phyloP scores from a whole-genome alignment of 2,797 vertebrate species.

The Manis pentadactyla region DNA sequence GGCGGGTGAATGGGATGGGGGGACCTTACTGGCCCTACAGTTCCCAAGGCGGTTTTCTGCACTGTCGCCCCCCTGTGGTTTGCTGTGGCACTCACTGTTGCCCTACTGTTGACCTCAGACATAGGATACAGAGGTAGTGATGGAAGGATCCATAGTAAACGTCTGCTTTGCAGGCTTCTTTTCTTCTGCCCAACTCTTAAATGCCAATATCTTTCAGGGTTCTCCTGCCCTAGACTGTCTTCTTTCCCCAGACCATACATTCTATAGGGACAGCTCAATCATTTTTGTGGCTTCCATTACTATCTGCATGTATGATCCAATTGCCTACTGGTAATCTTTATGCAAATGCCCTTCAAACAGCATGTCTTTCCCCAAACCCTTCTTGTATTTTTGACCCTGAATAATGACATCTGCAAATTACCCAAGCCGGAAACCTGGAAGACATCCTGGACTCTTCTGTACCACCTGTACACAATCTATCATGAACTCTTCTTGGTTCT shows the following conservation, averaged over 20 bases:
- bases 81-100: neutral
- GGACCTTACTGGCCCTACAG: neutral
- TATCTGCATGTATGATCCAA: neutral
- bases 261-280: neutral
- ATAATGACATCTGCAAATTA: conserved; percentile 4
- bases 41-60: neutral
- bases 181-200: neutral
- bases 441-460: neutral
- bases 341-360: neutral
- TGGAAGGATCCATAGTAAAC: neutral
- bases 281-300: neutral
- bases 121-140: neutral
- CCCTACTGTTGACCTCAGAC: neutral
- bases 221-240: neutral
- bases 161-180: neutral
- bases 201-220: neutral
- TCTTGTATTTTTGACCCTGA: conserved; percentile 35
- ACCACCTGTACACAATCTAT: neutral
- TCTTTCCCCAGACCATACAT: neutral
- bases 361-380: neutral
- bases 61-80: neutral
- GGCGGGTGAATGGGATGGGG: neutral
- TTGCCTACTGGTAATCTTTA: neutral
- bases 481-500: neutral
- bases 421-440: neutral